Evolutionary conservation across 1,140 invertebrate species (phyloP), one percentile per base, ranked within the genome.

Genomic region (Drosophila sucinea): DNA sequence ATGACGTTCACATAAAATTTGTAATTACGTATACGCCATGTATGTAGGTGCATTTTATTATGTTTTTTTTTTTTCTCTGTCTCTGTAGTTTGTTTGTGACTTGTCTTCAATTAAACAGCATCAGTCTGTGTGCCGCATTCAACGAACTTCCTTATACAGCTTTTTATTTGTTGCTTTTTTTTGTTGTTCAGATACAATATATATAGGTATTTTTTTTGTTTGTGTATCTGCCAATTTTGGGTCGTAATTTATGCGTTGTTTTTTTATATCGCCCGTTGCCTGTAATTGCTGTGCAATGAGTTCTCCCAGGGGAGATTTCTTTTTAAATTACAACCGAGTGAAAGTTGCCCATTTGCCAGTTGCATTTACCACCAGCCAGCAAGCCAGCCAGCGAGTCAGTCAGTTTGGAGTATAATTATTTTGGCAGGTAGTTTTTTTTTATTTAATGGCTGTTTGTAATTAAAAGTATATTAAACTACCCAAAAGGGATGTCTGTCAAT

Each of bases 11-110:
- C 83, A 87, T 87, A 84, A 84, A 89, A 89, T 87, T 84, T 81
- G 70, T 87, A 87, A 87, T 89, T 87, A 89, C 84, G 84, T 84
- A 87, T 87, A 87, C 84, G 84, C 75, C 84, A 78, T 71, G 84
- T 87, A 81, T 71, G 84, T 87, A 84, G 80, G 76, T 78, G 81
- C 67, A 54, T 70, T 60, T 73, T 17, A 17, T 17, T 17, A 17
- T 17, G 17, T 17, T 69, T 67, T 30, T 4, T 27, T 32, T 60
- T 23, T 23, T 7, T 38, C 8, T 38, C 8, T 65, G 32, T 44
- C 29, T 70, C 7, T 62, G 47, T 47, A 66, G 60, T 27, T 68
- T 10, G 25, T 51, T 47, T 27, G 44, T 51, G 44, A 51, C 4
- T 69, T 70, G 65, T 62, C 67, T 80, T 84, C 81, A 84, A 84